Conservation (phyloP, 2,797 vertebrate species). For the Salmo trutta region DNA sequence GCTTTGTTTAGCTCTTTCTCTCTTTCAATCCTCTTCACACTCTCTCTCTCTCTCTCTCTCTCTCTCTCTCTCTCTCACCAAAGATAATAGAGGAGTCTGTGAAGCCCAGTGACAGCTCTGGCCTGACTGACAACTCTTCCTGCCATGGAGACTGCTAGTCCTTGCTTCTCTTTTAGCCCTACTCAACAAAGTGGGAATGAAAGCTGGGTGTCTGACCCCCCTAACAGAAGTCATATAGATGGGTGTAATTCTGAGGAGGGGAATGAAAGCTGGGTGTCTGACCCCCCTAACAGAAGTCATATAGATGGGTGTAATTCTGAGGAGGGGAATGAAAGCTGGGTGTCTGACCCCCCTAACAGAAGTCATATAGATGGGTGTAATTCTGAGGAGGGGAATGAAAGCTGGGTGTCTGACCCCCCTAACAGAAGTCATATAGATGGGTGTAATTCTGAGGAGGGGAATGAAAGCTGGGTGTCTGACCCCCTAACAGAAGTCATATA, state of each 20-base stretch:
- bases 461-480: no score
- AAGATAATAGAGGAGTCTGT: constrained; percentile 8
- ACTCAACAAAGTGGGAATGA: constrained; percentile 51
- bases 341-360: constrained; percentile 39
- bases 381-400: constrained; percentile 44
- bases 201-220: constrained; percentile 41
- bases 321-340: constrained; percentile 51
- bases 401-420: constrained; percentile 35
- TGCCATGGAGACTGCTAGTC: constrained; percentile 28
- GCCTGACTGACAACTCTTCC: constrained; percentile 21
- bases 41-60: no score
- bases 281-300: constrained; percentile 41
- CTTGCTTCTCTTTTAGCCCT: constrained; percentile 29
- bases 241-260: neutral
- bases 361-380: neutral
- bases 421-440: constrained; percentile 24
- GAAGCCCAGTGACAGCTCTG: constrained; percentile 11
- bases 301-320: no score
- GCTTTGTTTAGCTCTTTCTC: no score
- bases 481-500: no score
- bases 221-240: constrained; percentile 25
- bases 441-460: no score
- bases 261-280: constrained; percentile 48
- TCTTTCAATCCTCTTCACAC: no score
- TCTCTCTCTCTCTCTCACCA: neutral